Evolutionary conservation across 2,888 invertebrate species (phyloP).

Genomic region (Synanthedon formicaeformis): DNA sequence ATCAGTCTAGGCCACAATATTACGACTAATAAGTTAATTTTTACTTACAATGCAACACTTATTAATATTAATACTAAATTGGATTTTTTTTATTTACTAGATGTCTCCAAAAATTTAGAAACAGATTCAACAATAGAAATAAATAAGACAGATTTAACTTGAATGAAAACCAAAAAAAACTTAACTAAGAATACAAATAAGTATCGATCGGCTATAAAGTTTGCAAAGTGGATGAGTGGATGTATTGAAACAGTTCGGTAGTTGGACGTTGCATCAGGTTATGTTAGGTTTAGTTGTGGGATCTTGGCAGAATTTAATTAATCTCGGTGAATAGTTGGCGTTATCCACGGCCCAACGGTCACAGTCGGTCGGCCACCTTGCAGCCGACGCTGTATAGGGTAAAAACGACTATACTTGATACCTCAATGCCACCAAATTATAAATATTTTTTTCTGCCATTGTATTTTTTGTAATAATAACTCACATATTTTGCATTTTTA

Average conservation of each 20-base stretch:
- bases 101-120: too few relatives aligned
- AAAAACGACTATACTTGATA: constrained; percentile 6
- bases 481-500: too few relatives aligned
- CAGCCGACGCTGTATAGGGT: constrained; percentile 8
- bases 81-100: too few relatives aligned
- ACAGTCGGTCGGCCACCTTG: constrained; percentile 19
- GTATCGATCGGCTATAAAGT: too few relatives aligned
- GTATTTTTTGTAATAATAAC: too few relatives aligned
- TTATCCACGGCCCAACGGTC: constrained; percentile 24
- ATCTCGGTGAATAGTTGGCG: constrained; percentile 30
- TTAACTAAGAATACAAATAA: too few relatives aligned
- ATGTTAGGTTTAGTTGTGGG: not conserved
- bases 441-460: too few relatives aligned
- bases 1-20: not conserved
- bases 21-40: not conserved
- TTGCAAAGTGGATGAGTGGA: too few relatives aligned
- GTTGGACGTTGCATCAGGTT: not conserved
- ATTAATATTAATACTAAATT: not conserved
- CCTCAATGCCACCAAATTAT: not conserved
- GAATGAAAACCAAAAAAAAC: too few relatives aligned
- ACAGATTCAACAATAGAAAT: too few relatives aligned
- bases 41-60: not conserved
- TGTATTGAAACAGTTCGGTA: too few relatives aligned
- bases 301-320: constrained; percentile 39
- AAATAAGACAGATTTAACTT: too few relatives aligned